These are phyloP conservation scores for Anhinga anhinga DNA, from an alignment of 2,113 vertebrate genomes.

Conservation along the genomic window DNA sequence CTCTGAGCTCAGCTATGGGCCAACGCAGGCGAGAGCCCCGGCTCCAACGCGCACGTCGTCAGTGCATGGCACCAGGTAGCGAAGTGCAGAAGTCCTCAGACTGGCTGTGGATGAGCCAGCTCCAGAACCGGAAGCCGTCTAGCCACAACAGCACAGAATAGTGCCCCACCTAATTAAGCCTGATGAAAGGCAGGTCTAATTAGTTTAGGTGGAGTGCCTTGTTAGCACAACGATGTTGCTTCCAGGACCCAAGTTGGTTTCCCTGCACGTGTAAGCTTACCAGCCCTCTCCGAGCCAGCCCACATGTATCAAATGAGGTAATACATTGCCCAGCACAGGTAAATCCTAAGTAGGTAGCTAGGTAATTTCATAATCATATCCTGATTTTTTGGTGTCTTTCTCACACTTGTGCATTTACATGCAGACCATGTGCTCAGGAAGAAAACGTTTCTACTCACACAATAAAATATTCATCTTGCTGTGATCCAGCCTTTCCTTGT, in stretches of 20 bases:
- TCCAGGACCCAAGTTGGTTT: conserved; percentile 54
- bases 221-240: conserved; percentile 47
- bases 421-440: background rate
- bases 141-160: conserved; percentile 46
- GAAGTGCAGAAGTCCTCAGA: fast-evolving
- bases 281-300: background rate
- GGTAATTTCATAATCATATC: background rate
- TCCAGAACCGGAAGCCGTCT: conserved; percentile 2
- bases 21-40: fast-evolving
- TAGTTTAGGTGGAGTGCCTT: conserved; percentile 53
- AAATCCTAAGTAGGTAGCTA: background rate
- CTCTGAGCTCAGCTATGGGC: background rate
- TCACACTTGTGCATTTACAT: background rate
- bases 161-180: conserved; percentile 61
- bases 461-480: background rate
- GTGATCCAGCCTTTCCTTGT: background rate
- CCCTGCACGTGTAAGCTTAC: conserved; percentile 32
- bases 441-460: background rate
- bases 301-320: background rate
- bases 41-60: fast-evolving
- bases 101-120: background rate
- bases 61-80: fast-evolving
- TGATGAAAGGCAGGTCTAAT: conserved; percentile 64
- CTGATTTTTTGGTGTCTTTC: conserved; percentile 23
- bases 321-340: background rate